Conservation (phyloP, 2,888 invertebrate genomes). For the Athrips mouffetella region DNA sequence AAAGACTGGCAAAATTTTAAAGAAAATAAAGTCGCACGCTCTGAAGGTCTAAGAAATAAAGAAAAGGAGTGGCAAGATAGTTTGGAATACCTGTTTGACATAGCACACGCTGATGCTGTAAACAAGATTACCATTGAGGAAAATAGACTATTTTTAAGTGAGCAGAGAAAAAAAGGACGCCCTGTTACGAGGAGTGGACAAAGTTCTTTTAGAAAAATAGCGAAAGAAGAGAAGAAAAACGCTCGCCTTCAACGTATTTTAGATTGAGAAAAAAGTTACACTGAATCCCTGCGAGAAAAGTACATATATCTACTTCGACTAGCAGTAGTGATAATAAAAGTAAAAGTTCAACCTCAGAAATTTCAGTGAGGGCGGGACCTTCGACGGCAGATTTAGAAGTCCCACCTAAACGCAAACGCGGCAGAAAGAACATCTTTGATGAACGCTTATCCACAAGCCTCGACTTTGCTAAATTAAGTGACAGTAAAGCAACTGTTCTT, state of each 20-base stretch:
- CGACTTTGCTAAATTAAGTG: slow-evolving; percentile 18
- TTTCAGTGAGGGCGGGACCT: background rate
- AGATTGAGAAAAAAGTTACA: background rate
- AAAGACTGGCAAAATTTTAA: background rate
- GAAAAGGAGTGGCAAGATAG: background rate
- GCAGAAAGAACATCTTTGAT: slow-evolving; percentile 13
- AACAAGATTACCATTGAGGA: background rate
- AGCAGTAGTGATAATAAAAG: background rate
- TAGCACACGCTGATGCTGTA: background rate
- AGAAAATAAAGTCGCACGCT: background rate
- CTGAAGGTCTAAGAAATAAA: background rate
- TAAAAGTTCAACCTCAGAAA: background rate
- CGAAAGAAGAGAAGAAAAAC: background rate
- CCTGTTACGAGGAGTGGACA: background rate
- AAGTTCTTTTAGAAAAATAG: background rate
- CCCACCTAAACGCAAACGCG: background rate
- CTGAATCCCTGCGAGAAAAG: background rate
- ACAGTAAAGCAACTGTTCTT: slow-evolving; percentile 21
- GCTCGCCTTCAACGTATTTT: background rate
- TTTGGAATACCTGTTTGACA: background rate
- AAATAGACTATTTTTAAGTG: background rate
- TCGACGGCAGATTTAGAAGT: background rate
- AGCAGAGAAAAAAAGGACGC: background rate
- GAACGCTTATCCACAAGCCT: slow-evolving; percentile 12
- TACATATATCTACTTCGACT: background rate